phyloP scores from a whole-genome alignment of 2,113 vertebrate genomes.

The Rousettus leschenaultii region DNA sequence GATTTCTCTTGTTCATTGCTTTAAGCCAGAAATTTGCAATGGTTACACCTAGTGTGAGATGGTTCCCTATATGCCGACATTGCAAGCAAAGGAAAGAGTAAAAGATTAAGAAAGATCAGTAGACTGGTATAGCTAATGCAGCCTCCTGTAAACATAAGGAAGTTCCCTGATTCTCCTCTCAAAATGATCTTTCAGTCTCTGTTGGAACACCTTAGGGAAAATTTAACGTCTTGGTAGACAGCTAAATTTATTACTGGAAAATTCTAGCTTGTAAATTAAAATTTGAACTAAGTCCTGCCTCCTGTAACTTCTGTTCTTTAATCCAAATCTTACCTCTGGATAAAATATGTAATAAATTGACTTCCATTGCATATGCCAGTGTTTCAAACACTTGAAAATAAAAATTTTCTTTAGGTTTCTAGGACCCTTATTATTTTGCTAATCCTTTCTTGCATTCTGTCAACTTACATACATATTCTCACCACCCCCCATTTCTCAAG shows the following conservation, averaged over 20 bases:
- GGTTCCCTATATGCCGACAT: not conserved
- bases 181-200: not conserved
- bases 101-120: not conserved
- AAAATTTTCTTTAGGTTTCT: not conserved
- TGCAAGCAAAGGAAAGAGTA: not conserved
- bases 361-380: not conserved
- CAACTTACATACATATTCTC: not conserved
- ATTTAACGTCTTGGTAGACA: not conserved
- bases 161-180: not conserved
- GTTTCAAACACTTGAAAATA: not conserved
- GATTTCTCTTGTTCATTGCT: not conserved
- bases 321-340: not conserved
- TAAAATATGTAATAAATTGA: not conserved
- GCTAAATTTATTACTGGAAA: not conserved
- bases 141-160: not conserved
- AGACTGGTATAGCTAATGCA: not conserved
- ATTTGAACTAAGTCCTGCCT: not conserved
- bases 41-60: not conserved
- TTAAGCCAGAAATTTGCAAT: not conserved
- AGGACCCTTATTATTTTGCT: not conserved
- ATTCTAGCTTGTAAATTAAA: not conserved
- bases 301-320: not conserved
- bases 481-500: not conserved
- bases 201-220: not conserved
- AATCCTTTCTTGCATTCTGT: not conserved